Evolutionary conservation across 1,140 invertebrate genomes (phyloP).

Genomic region (fruit fly (Drosophila melanogaster)): DNA sequence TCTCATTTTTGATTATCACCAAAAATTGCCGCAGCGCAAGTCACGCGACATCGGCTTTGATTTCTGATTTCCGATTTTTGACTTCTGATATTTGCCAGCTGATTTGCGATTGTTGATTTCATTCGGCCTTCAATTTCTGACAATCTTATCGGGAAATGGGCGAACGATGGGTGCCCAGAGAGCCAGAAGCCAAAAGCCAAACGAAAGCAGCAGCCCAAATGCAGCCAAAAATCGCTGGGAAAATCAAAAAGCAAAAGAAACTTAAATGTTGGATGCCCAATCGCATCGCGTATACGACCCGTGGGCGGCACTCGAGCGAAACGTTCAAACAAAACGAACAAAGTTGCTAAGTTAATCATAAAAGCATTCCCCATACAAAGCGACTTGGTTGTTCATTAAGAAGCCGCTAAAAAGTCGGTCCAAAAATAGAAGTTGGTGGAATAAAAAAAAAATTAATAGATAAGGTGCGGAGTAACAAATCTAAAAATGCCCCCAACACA

Average conservation of each 20-base stretch:
- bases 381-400: slow-evolving; percentile 47
- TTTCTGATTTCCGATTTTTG: slow-evolving; percentile 50
- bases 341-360: slow-evolving; percentile 74
- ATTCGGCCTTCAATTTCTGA: slow-evolving; percentile 31
- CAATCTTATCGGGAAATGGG: slow-evolving; percentile 59
- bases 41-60: slow-evolving; percentile 65
- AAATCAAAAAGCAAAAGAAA: not conserved
- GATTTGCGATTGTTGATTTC: slow-evolving; percentile 32
- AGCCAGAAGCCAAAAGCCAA: too few species aligned
- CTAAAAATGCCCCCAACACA: not conserved
- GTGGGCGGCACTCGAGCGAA: slow-evolving; percentile 40
- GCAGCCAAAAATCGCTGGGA: slow-evolving; percentile 1
- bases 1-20: slow-evolving; percentile 14
- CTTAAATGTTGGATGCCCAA: slow-evolving; percentile 8
- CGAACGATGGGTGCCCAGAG: slow-evolving; percentile 3
- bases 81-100: slow-evolving; percentile 42
- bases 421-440: slow-evolving; percentile 51
- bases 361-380: slow-evolving; percentile 42
- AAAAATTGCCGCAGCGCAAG: slow-evolving; percentile 12
- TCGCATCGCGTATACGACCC: slow-evolving; percentile 69
- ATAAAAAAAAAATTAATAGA: not conserved
- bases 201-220: slow-evolving; percentile 25
- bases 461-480: not conserved
- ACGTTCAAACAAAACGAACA: slow-evolving; percentile 20
- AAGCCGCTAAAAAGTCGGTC: slow-evolving; percentile 60